A percentile compares a stretch with the other conserved stretches of the same genome.
These are phyloP conservation scores for Tychaedon coryphoeus DNA, from an alignment of 2,113 vertebrate species.

Conservation along the genomic window DNA sequence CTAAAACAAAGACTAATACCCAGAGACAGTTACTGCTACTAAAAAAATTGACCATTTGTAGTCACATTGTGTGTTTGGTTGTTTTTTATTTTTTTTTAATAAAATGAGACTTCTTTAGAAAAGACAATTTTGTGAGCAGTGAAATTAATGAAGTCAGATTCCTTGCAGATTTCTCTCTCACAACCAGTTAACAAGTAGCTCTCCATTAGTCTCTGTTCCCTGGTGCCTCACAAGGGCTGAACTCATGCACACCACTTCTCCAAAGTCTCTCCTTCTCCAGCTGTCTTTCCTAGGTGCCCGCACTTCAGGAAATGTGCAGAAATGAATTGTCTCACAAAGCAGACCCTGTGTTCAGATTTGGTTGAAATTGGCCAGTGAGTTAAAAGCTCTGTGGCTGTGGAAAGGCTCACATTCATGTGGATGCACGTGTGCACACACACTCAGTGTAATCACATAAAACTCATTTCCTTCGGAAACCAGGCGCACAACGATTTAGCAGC, in stretches of 20 bases:
- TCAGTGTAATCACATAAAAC: slow-evolving; percentile 49
- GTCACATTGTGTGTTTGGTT: no score
- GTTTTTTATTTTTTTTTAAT: not conserved
- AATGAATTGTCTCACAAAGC: fast-evolving
- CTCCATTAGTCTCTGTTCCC: not conserved
- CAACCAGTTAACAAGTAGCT: not conserved
- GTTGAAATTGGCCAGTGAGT: not conserved
- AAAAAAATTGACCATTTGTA: not conserved
- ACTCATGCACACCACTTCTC: not conserved
- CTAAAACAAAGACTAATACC: not conserved
- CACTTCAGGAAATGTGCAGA: not conserved
- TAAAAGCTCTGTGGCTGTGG: not conserved
- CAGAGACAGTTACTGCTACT: not conserved
- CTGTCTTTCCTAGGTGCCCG: not conserved
- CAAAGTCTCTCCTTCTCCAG: not conserved
- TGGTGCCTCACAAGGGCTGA: not conserved
- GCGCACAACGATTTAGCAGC: not conserved
- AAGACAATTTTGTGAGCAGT: not conserved
- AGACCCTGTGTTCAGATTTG: not conserved
- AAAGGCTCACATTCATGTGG: not conserved
- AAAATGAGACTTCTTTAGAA: not conserved
- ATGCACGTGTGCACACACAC: not conserved
- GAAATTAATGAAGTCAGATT: not conserved
- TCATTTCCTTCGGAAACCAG: slow-evolving; percentile 56
- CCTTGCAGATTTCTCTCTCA: not conserved